Evolutionary conservation across 2,797 vertebrate species (phyloP).

Genomic region (Neoniphon sammara): DNA sequence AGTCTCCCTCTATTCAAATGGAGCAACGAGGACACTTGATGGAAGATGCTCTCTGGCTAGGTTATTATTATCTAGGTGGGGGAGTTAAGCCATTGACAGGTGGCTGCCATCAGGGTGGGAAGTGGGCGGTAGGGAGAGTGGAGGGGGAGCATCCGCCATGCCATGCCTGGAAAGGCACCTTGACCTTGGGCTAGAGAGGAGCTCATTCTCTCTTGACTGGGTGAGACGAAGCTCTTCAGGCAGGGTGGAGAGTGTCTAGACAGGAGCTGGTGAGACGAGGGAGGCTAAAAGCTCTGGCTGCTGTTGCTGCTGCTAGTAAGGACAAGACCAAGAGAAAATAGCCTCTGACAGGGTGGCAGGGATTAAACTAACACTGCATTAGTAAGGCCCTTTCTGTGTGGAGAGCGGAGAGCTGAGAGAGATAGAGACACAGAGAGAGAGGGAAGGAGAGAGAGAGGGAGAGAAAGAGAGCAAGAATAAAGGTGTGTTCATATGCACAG

Average conservation of each 20-base stretch:
- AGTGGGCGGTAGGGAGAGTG: constrained; percentile 44
- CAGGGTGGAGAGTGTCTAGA: constrained; percentile 34
- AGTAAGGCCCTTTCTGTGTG: constrained; percentile 55
- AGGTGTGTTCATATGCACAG: constrained; percentile 73
- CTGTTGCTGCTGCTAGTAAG: constrained; percentile 31
- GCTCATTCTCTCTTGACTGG: constrained; percentile 18
- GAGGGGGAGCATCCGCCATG: constrained; percentile 30
- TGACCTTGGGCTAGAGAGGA: constrained; percentile 66
- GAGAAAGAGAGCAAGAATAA: constrained; percentile 37
- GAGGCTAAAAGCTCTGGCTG: constrained; percentile 43
- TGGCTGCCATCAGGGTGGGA: constrained; percentile 60
- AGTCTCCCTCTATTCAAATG: constrained; percentile 63
- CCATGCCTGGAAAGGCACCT: constrained; percentile 47
- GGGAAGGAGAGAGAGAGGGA: neutral
- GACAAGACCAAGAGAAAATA: constrained; percentile 62
- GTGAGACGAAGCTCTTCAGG: neutral
- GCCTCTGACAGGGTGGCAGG: constrained; percentile 69
- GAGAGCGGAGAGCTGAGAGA: constrained; percentile 44
- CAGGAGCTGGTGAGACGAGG: constrained; percentile 33
- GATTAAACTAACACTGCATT: constrained; percentile 79
- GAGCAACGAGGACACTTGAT: constrained; percentile 55
- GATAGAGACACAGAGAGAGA: constrained; percentile 7
- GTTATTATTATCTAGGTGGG: constrained; percentile 71
- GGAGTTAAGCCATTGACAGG: constrained; percentile 65
- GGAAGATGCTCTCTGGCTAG: constrained; percentile 55